Evolutionary conservation across 2,113 vertebrate species (phyloP), one percentile per base, ranked within the genome.

Genomic region (Gnathonemus echidnorhynchus): DNA sequence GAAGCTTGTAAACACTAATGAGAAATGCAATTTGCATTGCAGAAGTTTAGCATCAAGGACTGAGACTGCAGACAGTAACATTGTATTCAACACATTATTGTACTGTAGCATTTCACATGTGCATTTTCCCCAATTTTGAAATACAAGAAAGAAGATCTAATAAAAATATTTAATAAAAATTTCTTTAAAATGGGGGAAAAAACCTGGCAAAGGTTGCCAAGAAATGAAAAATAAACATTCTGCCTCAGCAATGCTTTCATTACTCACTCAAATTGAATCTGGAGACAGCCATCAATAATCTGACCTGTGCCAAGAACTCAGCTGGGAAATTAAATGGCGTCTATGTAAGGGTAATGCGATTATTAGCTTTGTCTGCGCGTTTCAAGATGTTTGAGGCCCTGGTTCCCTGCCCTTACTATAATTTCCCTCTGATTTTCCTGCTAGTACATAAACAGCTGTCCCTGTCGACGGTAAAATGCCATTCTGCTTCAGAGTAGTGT

Each of bases 201-300:
- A 88, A 17, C 39, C 62, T 62, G 56, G 39, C 21, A 56, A 58
- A 89, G 74, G 77, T 89, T 89, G 77, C 52, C 80, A 27, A 62
- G 80, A 35, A 31, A 85, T 89, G 80, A 89, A 89, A 58, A 48
- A 86, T 49, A 89, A 89, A 83, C 89, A 89, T 86, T 86, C 74
- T 84, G 35, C 13, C 42, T 85, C 50, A 15, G 80, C 74, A 45
- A 21, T 83, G 70, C 49, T 89, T 89, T 89, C 39, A 56, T 89
- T 89, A 89, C 35, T 89, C 80, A 85, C 52, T 85, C 89, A 89
- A 62, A 86, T 85, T 58, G 77, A 89, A 89, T 89, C 52, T 86
- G 80, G 50, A 89, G 89, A 85, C 39, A 86, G 77, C 89, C 89
- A 62, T 85, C 89, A 89, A 85, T 89, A 89, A 85, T 86, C 89